These are phyloP conservation scores for Agrypnia vestita DNA, from an alignment of 1,140 invertebrate genomes.

Conservation along the genomic window DNA sequence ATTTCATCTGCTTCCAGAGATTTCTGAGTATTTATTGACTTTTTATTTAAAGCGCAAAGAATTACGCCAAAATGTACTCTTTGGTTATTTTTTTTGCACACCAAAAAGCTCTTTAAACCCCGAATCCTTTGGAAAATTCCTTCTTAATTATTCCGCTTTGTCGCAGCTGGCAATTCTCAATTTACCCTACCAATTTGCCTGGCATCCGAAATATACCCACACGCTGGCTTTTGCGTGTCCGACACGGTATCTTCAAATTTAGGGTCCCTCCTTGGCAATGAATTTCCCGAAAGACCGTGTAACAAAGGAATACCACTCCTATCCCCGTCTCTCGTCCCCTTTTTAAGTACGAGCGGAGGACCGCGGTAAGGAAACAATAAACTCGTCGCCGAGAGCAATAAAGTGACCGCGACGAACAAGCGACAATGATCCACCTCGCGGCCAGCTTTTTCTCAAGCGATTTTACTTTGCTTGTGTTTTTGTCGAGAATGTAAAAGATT, in stretches of 20 bases:
- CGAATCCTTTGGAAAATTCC: slow-evolving; percentile 14
- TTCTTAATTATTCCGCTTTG: slow-evolving; percentile 22
- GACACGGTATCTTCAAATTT: slow-evolving; percentile 47
- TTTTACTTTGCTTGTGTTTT: background rate
- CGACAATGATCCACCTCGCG: slow-evolving; percentile 51
- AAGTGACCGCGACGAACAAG: slow-evolving; percentile 45
- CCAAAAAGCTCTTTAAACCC: background rate
- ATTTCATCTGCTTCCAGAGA: too few relatives aligned
- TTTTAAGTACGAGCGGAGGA: slow-evolving; percentile 22
- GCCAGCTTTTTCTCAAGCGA: background rate
- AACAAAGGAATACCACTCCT: slow-evolving; percentile 49
- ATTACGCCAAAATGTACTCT: too few relatives aligned
- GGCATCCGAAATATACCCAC: slow-evolving; percentile 41
- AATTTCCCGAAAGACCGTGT: slow-evolving; percentile 53
- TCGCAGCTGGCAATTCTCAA: slow-evolving; percentile 21
- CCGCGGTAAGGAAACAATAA: slow-evolving; percentile 51
- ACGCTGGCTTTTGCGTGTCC: slow-evolving; percentile 22
- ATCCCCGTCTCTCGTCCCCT: slow-evolving; percentile 3
- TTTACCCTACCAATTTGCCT: slow-evolving; percentile 54
- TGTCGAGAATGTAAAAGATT: background rate
- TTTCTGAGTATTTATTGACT: too few relatives aligned
- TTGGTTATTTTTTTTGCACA: background rate
- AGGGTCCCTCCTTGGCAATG: slow-evolving; percentile 38
- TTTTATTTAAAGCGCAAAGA: too few relatives aligned
- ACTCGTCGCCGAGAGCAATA: slow-evolving; percentile 50